Percentiles rank a stretch among this genome's conserved stretches.
phyloP scores from a whole-genome alignment of 1,140 invertebrate genomes.

The Anoplophora glabripennis region DNA sequence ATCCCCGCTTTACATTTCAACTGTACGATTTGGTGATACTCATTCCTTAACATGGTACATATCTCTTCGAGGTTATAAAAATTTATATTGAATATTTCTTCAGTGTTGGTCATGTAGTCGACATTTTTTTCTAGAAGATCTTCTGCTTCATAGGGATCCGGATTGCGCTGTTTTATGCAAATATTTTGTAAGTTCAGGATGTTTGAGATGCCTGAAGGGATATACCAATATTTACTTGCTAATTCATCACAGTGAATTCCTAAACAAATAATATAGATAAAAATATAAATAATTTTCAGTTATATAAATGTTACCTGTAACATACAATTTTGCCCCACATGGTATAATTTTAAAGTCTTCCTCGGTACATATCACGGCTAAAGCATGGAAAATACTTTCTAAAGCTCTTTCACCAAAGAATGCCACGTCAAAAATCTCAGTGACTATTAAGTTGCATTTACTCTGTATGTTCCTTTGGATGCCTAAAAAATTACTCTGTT shows the following conservation, averaged over 20 bases:
- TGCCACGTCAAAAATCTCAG: conserved; percentile 77
- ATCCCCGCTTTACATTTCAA: conserved; percentile 46
- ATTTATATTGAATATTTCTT: conserved; percentile 58
- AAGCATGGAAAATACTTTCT: conserved; percentile 65
- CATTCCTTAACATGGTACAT: conserved; percentile 47
- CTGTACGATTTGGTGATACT: conserved; percentile 29
- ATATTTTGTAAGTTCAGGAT: conserved; percentile 35
- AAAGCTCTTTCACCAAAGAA: conserved; percentile 73
- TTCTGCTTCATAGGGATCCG: conserved; percentile 68
- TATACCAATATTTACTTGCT: conserved; percentile 49
- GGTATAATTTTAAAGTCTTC: conserved; percentile 58
- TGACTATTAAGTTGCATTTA: conserved; percentile 53
- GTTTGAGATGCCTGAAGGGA: conserved; percentile 37
- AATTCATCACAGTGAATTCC: conserved; percentile 34
- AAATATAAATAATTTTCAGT: not conserved
- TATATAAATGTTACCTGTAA: conserved; percentile 52
- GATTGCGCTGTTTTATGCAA: conserved; percentile 49
- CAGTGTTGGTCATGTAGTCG: conserved; percentile 59
- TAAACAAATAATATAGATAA: not conserved
- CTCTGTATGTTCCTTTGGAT: conserved; percentile 46
- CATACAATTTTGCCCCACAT: conserved; percentile 60
- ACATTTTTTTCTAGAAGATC: conserved; percentile 59
- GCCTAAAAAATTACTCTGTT: conserved; percentile 1
- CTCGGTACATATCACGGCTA: conserved; percentile 55
- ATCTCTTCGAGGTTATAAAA: conserved; percentile 62